A percentile compares a stretch with the other conserved stretches of the same genome.
Conservation (phyloP, 1,140 invertebrate genomes). For the Ectropis grisescens region DNA sequence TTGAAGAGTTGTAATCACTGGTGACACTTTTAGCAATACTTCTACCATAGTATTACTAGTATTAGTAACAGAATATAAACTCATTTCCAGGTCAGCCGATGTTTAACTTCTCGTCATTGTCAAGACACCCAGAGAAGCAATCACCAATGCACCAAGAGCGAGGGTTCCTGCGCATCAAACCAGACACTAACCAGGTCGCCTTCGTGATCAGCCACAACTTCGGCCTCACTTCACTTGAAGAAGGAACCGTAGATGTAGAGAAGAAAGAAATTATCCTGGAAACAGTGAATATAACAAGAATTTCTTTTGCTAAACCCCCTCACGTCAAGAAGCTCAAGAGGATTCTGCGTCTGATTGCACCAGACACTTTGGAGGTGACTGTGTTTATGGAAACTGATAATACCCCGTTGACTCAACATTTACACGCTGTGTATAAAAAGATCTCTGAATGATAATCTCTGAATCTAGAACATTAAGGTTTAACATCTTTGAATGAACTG, state of each 20-base stretch:
- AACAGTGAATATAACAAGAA: constrained; percentile 63
- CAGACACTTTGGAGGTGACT: constrained; percentile 62
- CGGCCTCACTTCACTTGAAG: constrained; percentile 72
- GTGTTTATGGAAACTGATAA: constrained; percentile 73
- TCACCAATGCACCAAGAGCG: constrained; percentile 76
- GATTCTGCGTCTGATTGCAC: constrained; percentile 54
- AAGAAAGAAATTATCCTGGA: constrained; percentile 52
- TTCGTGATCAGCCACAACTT: constrained; percentile 76
- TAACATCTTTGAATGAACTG: no score
- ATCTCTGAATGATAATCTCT: no score
- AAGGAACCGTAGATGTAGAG: constrained; percentile 59
- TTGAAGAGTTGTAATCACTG: no score
- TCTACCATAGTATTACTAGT: no score
- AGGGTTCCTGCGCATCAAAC: constrained; percentile 75
- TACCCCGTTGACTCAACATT: constrained; percentile 72
- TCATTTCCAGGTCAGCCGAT: constrained; percentile 74
- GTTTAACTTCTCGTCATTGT: constrained; percentile 71
- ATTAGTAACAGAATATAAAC: no score
- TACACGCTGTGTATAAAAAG: constrained; percentile 70
- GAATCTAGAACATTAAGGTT: no score
- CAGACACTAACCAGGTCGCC: constrained; percentile 70
- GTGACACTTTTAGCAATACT: no score
- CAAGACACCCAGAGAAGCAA: constrained; percentile 69
- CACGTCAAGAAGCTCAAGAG: constrained; percentile 63
- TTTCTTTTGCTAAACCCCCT: constrained; percentile 70